Percentiles rank a stretch among this genome's conserved stretches.
Conservation (phyloP, 2,113 vertebrate species). For the Lepisosteus osseus region DNA sequence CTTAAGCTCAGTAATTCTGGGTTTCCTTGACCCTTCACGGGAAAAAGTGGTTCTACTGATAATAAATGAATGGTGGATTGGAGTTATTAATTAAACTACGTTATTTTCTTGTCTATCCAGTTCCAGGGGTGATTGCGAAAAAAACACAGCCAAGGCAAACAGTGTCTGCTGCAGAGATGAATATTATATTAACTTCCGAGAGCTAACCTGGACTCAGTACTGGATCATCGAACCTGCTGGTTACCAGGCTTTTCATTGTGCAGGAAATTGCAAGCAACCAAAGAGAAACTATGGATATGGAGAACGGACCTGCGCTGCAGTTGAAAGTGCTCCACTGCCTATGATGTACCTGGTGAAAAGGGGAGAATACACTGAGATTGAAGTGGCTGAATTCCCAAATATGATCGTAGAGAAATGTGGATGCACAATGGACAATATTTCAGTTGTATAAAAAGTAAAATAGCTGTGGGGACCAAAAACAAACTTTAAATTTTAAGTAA, state of each 20-base stretch:
- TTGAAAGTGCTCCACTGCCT: slow-evolving; percentile 73
- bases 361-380: slow-evolving; percentile 83
- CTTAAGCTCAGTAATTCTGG: too few species aligned
- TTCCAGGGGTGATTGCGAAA: slow-evolving; percentile 73
- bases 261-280: slow-evolving; percentile 68
- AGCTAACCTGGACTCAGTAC: slow-evolving; percentile 76
- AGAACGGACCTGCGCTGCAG: slow-evolving; percentile 64
- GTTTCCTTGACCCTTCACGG: too few species aligned
- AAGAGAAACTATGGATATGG: slow-evolving; percentile 62
- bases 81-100: background rate
- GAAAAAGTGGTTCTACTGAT: too few species aligned
- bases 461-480: background rate
- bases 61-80: too few species aligned
- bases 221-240: slow-evolving; percentile 81
- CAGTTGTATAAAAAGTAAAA: slow-evolving; percentile 54
- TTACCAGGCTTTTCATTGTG: slow-evolving; percentile 75
- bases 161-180: slow-evolving; percentile 75
- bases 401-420: slow-evolving; percentile 81
- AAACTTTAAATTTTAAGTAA: slow-evolving; percentile 4
- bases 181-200: slow-evolving; percentile 75
- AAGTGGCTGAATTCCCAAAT: slow-evolving; percentile 83
- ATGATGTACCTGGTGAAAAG: slow-evolving; percentile 85
- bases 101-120: slow-evolving; percentile 45
- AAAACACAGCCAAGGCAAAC: slow-evolving; percentile 33
- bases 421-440: slow-evolving; percentile 68